These are phyloP conservation scores for Micromys minutus DNA, from an alignment of 2,113 vertebrate genomes.

Conservation along the genomic window DNA sequence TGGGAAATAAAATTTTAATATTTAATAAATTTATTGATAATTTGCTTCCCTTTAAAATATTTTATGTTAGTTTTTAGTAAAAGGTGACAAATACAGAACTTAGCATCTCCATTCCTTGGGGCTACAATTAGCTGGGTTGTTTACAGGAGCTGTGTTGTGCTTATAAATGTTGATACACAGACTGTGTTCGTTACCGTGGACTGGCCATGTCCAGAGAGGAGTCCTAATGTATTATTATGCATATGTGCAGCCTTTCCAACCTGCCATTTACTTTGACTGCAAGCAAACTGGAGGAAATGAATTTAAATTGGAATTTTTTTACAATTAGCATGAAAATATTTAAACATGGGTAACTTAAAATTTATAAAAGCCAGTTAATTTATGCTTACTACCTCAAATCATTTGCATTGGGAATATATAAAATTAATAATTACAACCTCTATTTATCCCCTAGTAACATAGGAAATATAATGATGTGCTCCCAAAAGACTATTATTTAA, in stretches of 20 bases:
- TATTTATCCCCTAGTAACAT: constrained; percentile 62
- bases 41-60: neutral
- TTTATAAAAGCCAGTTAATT: constrained; percentile 83
- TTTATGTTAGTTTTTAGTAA: constrained; percentile 63
- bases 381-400: constrained; percentile 75
- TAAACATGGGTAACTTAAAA: constrained; percentile 73
- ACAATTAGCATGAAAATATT: constrained; percentile 81
- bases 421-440: constrained; percentile 80
- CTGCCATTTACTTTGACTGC: constrained; percentile 79
- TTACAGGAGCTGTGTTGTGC: constrained; percentile 1
- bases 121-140: constrained; percentile 64
- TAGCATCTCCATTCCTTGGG: constrained; percentile 42
- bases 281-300: constrained; percentile 78
- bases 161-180: constrained; percentile 50
- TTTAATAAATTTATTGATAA: constrained; percentile 55
- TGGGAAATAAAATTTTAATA: constrained; percentile 36
- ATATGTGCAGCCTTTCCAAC: constrained; percentile 69
- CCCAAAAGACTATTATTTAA: constrained; percentile 57
- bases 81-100: constrained; percentile 55
- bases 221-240: constrained; percentile 61
- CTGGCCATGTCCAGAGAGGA: constrained; percentile 14
- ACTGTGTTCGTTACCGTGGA: constrained; percentile 50
- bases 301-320: constrained; percentile 81
- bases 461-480: constrained; percentile 68
- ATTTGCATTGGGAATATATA: constrained; percentile 77